These are phyloP conservation scores for Pristionchus mayeri DNA, from an alignment of 2,888 invertebrate genomes.

Conservation along the genomic window DNA sequence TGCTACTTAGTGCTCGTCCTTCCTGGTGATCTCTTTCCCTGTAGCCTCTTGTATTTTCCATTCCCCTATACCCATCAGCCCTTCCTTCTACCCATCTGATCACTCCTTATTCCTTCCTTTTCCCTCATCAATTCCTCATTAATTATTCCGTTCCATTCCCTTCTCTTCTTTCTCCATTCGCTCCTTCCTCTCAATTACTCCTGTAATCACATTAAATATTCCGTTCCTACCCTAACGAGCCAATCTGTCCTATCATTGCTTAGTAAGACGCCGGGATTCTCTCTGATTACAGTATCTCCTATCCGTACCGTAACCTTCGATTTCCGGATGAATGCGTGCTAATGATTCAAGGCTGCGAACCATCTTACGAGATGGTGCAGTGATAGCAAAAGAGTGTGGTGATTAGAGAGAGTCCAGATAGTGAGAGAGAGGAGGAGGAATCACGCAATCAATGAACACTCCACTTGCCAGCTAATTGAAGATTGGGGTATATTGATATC, in stretches of 20 bases:
- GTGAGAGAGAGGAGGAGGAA: not conserved
- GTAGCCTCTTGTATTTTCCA: not conserved
- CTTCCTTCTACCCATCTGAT: not conserved
- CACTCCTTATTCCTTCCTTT: constrained; percentile 24
- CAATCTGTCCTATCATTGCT: constrained; percentile 37
- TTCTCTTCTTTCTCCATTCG: constrained; percentile 9
- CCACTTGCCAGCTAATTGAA: not conserved
- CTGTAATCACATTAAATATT: constrained; percentile 28
- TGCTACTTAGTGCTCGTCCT: not conserved
- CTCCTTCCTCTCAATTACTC: constrained; percentile 26
- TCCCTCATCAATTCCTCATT: constrained; percentile 21
- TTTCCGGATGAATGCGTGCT: constrained; percentile 10
- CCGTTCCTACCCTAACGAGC: constrained; percentile 20
- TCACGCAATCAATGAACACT: not conserved
- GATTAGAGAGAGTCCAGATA: constrained; percentile 32
- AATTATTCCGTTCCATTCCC: constrained; percentile 30
- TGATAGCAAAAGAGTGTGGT: constrained; percentile 28
- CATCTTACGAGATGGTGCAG: not conserved
- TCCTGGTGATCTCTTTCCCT: not conserved
- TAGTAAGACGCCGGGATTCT: not conserved
- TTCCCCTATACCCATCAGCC: not conserved
- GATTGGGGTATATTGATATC: too few species aligned
- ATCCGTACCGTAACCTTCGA: constrained; percentile 17
- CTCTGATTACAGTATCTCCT: constrained; percentile 1
- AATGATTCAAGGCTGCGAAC: constrained; percentile 32